Evolutionary conservation across 2,888 invertebrate genomes (phyloP).

Genomic region (Drosophila flavopinicola): DNA sequence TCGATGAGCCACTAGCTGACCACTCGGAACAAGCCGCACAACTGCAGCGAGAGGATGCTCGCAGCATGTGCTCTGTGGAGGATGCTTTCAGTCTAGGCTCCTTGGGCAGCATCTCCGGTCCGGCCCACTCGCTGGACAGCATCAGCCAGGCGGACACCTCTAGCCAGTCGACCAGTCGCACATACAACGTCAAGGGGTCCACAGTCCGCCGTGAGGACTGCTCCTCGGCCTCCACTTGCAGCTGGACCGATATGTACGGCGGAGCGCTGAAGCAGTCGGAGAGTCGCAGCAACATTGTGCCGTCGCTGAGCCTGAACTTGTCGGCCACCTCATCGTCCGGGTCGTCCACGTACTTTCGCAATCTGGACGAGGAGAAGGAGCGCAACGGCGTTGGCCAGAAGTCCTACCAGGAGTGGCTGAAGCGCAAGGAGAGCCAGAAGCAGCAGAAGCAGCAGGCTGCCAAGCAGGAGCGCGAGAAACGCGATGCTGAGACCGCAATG

Average conservation of each 20-base stretch:
- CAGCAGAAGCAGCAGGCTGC: slow-evolving; percentile 57
- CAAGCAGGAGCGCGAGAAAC: slow-evolving; percentile 65
- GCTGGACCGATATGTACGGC: slow-evolving; percentile 63
- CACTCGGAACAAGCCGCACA: not conserved
- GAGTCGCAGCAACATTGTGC: slow-evolving; percentile 69
- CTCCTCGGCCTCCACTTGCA: slow-evolving; percentile 55
- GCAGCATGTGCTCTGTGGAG: slow-evolving; percentile 7
- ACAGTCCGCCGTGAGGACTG: slow-evolving; percentile 33
- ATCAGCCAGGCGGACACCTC: slow-evolving; percentile 4
- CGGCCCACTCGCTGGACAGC: not conserved
- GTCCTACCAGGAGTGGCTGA: slow-evolving; percentile 81
- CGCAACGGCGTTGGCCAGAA: slow-evolving; percentile 54
- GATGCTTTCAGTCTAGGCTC: slow-evolving; percentile 35
- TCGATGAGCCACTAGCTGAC: slow-evolving; percentile 1
- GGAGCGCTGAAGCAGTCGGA: slow-evolving; percentile 48
- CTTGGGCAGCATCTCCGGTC: not conserved
- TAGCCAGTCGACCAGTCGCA: slow-evolving; percentile 48
- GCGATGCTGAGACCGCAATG: slow-evolving; percentile 56
- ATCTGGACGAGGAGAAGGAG: slow-evolving; percentile 40
- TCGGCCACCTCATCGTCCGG: slow-evolving; percentile 55
- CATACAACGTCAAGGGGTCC: slow-evolving; percentile 38
- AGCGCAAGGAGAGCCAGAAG: slow-evolving; percentile 74
- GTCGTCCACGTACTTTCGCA: slow-evolving; percentile 49
- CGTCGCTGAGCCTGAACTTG: slow-evolving; percentile 74
- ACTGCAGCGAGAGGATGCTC: slow-evolving; percentile 10